Evolutionary conservation across 2,113 vertebrate species (phyloP).

Genomic region (Phrynosoma blainvillii): DNA sequence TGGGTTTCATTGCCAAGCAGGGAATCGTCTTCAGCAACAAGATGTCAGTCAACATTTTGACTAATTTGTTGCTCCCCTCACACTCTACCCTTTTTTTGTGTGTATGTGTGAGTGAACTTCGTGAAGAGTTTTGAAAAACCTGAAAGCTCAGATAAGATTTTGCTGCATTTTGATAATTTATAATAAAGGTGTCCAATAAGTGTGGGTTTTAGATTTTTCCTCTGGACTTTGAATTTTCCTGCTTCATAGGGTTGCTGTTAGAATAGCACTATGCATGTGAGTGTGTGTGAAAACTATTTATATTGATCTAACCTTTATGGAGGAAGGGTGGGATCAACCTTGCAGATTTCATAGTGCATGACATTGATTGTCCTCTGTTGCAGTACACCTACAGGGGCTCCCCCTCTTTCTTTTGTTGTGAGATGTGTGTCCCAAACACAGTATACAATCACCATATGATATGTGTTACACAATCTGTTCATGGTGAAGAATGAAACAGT

Average conservation of each 20-base stretch:
- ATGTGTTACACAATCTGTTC: background rate
- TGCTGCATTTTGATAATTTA: too few relatives aligned
- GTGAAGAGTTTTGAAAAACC: background rate
- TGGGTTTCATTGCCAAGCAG: too few relatives aligned
- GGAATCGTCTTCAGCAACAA: too few relatives aligned
- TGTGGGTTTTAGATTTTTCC: too few relatives aligned
- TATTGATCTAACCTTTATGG: background rate
- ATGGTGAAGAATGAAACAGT: background rate
- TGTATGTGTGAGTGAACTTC: background rate
- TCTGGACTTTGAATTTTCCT: too few relatives aligned
- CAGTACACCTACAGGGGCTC: background rate
- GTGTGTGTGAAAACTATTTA: background rate
- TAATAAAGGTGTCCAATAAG: too few relatives aligned
- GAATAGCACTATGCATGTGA: too few relatives aligned
- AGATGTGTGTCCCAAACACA: background rate
- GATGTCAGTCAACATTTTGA: too few relatives aligned
- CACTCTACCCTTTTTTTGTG: background rate
- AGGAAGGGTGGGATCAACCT: background rate
- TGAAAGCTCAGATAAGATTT: background rate
- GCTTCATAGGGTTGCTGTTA: too few relatives aligned
- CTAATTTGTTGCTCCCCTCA: background rate
- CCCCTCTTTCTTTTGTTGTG: background rate
- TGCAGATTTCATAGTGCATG: background rate
- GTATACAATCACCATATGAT: background rate
- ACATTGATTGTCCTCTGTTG: background rate